A percentile compares a stretch with the other conserved stretches of the same genome.
These are phyloP conservation scores for Progne subis DNA, from an alignment of 2,113 vertebrate species.

Conservation along the genomic window DNA sequence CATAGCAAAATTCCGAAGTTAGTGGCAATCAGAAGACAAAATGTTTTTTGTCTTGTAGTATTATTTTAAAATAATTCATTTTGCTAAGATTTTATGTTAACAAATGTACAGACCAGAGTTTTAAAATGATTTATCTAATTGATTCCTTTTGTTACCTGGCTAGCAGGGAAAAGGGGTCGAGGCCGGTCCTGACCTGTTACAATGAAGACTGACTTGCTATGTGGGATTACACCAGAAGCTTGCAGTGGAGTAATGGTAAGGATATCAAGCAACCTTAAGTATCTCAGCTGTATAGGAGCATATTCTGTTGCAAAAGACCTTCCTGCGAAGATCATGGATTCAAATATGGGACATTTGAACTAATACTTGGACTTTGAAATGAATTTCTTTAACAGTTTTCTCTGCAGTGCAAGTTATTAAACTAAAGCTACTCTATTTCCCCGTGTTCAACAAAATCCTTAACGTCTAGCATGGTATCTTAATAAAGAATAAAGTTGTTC, in stretches of 20 bases:
- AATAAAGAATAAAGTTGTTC: slow-evolving; percentile 83
- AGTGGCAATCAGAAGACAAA: slow-evolving; percentile 68
- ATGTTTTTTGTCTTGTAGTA: slow-evolving; percentile 59
- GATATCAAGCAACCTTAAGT: slow-evolving; percentile 89
- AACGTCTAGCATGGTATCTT: slow-evolving; percentile 85
- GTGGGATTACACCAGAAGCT: slow-evolving; percentile 97
- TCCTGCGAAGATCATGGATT: slow-evolving; percentile 87
- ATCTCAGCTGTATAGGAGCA: slow-evolving; percentile 93
- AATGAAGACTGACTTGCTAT: slow-evolving; percentile 98
- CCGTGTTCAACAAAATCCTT: slow-evolving; percentile 84
- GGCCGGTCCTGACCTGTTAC: slow-evolving; percentile 92
- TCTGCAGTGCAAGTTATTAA: slow-evolving; percentile 89
- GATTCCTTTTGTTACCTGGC: slow-evolving; percentile 98
- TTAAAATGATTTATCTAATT: slow-evolving; percentile 90
- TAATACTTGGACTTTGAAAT: slow-evolving; percentile 88
- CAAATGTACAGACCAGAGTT: slow-evolving; percentile 77
- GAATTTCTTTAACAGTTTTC: slow-evolving; percentile 88
- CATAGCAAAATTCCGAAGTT: slow-evolving; percentile 51
- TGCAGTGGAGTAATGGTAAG: slow-evolving; percentile 94
- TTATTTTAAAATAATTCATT: slow-evolving; percentile 65
- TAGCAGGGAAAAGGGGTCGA: slow-evolving; percentile 96
- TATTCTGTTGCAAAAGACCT: slow-evolving; percentile 88
- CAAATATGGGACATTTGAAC: slow-evolving; percentile 85
- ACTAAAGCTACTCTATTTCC: slow-evolving; percentile 85
- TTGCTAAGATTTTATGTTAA: slow-evolving; percentile 74